Conservation (phyloP, 2,888 invertebrate species). For the Darwinula stevensoni region DNA sequence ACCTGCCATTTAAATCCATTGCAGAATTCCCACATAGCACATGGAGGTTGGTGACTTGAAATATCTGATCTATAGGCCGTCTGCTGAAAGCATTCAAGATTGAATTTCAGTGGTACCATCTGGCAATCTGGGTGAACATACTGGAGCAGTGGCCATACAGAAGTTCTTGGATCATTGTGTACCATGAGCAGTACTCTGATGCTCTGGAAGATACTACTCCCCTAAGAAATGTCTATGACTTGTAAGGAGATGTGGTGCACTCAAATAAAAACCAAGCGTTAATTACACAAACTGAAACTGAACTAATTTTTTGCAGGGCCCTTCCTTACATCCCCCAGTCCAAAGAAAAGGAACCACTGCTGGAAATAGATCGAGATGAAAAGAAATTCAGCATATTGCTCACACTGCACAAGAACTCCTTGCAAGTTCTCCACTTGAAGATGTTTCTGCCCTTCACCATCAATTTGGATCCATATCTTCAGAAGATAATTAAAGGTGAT, state of each 20-base stretch:
- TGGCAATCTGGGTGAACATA: slow-evolving; percentile 92
- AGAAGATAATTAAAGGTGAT: slow-evolving; percentile 82
- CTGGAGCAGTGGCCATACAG: slow-evolving; percentile 98
- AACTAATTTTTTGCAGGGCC: slow-evolving; percentile 12
- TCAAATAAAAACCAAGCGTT: neutral
- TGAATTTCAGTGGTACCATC: slow-evolving; percentile 94
- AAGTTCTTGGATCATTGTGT: slow-evolving; percentile 86
- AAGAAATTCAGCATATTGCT: slow-evolving; percentile 79
- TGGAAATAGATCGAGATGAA: slow-evolving; percentile 79
- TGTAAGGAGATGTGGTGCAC: slow-evolving; percentile 27
- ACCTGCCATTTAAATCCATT: slow-evolving; percentile 1
- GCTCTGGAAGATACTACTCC: slow-evolving; percentile 54
- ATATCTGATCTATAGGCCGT: slow-evolving; percentile 29
- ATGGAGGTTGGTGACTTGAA: slow-evolving; percentile 3
- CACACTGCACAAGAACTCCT: slow-evolving; percentile 31
- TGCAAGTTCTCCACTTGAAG: slow-evolving; percentile 29
- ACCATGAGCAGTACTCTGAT: slow-evolving; percentile 67
- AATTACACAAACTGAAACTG: no score
- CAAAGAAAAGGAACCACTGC: slow-evolving; percentile 57
- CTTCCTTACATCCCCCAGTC: slow-evolving; percentile 44
- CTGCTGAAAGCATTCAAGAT: slow-evolving; percentile 91
- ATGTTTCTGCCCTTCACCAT: slow-evolving; percentile 93
- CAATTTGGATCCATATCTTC: slow-evolving; percentile 87
- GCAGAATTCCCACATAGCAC: neutral
- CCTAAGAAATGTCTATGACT: slow-evolving; percentile 68